Percentiles rank a stretch among this genome's conserved stretches.
phyloP scores from a whole-genome alignment of 2,888 invertebrate genomes.

The Drosophila seclusa region DNA sequence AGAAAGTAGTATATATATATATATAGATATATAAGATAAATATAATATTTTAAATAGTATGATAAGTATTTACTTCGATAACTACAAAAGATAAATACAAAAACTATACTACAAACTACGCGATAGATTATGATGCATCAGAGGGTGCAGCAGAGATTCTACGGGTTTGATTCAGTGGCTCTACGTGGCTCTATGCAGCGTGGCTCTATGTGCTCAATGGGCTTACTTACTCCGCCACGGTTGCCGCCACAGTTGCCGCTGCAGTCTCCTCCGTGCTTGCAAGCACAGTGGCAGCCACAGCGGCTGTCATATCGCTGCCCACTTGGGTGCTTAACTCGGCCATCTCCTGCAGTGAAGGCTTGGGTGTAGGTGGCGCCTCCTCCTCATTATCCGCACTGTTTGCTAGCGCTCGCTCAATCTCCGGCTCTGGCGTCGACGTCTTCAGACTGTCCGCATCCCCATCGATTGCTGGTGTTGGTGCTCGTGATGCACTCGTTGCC shows the following conservation, averaged over 20 bases:
- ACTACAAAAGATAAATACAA: constrained; percentile 49
- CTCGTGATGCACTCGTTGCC: constrained; percentile 54
- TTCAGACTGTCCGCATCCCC: constrained; percentile 82
- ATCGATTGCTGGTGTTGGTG: constrained; percentile 62
- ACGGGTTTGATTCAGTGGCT: constrained; percentile 49
- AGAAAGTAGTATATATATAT: constrained; percentile 54
- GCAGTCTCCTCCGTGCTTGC: constrained; percentile 12
- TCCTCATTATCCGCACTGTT: constrained; percentile 64
- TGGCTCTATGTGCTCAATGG: constrained; percentile 42
- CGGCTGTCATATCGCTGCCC: constrained; percentile 16
- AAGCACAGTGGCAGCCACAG: constrained; percentile 29
- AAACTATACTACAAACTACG: constrained; percentile 56
- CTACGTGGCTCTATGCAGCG: constrained; percentile 58
- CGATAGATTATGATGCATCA: constrained; percentile 25
- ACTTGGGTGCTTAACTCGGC: constrained; percentile 66
- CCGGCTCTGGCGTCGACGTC: constrained; percentile 84
- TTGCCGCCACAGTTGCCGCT: constrained; percentile 15
- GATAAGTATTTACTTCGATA: constrained; percentile 21
- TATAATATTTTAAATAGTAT: constrained; percentile 24
- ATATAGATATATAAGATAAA: constrained; percentile 31
- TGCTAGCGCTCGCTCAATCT: constrained; percentile 83
- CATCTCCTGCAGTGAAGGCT: constrained; percentile 82
- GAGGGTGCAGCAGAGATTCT: constrained; percentile 59
- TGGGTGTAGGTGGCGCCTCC: constrained; percentile 82
- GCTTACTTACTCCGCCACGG: constrained; percentile 73